phyloP scores from a whole-genome alignment of 1,140 invertebrate genomes.

The Mylabris phalerata region DNA sequence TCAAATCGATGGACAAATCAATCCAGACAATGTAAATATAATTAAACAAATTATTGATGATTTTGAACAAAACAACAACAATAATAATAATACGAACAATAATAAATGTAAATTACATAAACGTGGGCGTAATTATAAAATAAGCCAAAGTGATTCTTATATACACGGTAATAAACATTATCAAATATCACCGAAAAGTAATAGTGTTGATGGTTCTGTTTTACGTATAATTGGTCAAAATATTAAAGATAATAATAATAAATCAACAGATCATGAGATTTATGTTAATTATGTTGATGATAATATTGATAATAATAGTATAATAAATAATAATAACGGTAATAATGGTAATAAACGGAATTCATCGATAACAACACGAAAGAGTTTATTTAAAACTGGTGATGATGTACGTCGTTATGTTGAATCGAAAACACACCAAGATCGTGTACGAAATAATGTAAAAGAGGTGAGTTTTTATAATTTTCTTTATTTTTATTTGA shows the following conservation, averaged over 20 bases:
- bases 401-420: conserved; percentile 21
- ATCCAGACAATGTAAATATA: conserved; percentile 33
- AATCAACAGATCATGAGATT: conserved; percentile 23
- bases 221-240: conserved; percentile 13
- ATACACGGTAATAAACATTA: conserved; percentile 24
- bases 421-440: conserved; percentile 29
- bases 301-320: conserved; percentile 16
- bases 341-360: conserved; percentile 31
- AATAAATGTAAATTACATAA: conserved; percentile 11
- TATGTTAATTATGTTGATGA: conserved; percentile 35
- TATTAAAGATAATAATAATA: not conserved
- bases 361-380: conserved; percentile 24
- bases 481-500: no score
- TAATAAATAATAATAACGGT: conserved; percentile 23
- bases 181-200: conserved; percentile 27
- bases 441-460: conserved; percentile 31
- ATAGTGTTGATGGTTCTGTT: conserved; percentile 14
- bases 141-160: conserved; percentile 22
- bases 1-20: conserved; percentile 28
- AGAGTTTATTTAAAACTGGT: conserved; percentile 7
- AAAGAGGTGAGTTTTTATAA: conserved; percentile 29
- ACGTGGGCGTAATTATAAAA: conserved; percentile 14
- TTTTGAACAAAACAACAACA: conserved; percentile 25
- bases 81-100: conserved; percentile 13
- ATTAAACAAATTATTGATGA: conserved; percentile 36